Conservation (phyloP, 1,140 invertebrate species). For the Colletes gigas region DNA sequence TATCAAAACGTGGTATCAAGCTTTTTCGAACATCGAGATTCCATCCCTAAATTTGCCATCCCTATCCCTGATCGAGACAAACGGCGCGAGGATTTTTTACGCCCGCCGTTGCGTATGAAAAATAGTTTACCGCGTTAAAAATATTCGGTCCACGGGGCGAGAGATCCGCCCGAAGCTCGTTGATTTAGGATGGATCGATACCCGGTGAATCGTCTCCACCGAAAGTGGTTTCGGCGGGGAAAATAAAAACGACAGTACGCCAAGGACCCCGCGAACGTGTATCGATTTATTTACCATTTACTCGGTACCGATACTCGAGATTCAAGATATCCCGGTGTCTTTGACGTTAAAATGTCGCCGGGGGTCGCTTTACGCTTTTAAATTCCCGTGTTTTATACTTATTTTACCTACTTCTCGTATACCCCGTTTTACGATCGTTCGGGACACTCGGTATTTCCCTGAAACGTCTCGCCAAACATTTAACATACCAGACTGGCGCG, state of each 20-base stretch:
- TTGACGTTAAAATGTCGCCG: background rate
- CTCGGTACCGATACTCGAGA: background rate
- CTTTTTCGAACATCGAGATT: no score
- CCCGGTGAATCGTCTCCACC: background rate
- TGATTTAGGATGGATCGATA: conserved; percentile 4
- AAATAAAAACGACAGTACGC: background rate
- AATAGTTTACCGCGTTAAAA: conserved; percentile 5
- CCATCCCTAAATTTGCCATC: no score
- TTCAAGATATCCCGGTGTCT: background rate
- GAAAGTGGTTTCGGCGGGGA: background rate
- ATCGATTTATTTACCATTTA: conserved; percentile 3
- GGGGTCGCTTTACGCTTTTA: no score
- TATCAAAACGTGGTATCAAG: no score
- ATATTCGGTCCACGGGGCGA: background rate
- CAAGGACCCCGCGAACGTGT: background rate
- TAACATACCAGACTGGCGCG: no score
- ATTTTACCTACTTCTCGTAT: background rate
- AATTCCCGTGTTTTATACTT: background rate
- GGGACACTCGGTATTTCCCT: no score
- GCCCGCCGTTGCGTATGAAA: background rate
- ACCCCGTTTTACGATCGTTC: background rate
- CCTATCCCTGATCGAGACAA: no score
- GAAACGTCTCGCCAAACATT: no score
- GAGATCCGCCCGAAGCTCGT: background rate
- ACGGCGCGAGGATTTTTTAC: no score